Percentiles rank a stretch among this genome's conserved stretches.
These are phyloP conservation scores for Brachirus orientalis DNA, from an alignment of 2,113 vertebrate species.

Conservation along the genomic window DNA sequence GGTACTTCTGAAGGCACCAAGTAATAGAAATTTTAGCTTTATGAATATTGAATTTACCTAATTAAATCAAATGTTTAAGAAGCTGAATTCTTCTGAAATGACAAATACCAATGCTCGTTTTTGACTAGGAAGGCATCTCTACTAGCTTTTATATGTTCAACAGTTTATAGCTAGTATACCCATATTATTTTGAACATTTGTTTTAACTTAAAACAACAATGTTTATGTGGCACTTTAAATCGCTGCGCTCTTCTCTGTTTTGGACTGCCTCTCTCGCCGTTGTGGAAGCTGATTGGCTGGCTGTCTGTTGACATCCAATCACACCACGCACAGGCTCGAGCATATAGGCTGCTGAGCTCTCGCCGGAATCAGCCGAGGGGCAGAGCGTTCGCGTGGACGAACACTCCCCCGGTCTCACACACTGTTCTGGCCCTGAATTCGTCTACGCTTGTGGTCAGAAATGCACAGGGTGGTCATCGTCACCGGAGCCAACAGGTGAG, in stretches of 20 bases:
- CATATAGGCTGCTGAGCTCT: slow-evolving; percentile 31
- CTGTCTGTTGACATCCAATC: slow-evolving; percentile 66
- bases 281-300: slow-evolving; percentile 56
- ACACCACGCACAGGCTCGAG: slow-evolving; percentile 54
- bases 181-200: no score
- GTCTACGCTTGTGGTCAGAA: neutral
- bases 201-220: no score
- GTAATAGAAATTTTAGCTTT: no score
- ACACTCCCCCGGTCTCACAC: neutral
- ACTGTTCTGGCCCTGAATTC: neutral
- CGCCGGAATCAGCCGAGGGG: slow-evolving; percentile 48
- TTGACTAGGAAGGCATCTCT: no score
- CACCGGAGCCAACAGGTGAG: slow-evolving; percentile 91
- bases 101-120: no score
- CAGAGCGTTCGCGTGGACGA: neutral
- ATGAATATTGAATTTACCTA: no score
- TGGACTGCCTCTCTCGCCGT: slow-evolving; percentile 36
- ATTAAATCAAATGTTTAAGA: no score
- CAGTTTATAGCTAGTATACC: no score
- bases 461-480: slow-evolving; percentile 88
- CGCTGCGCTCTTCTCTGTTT: neutral
- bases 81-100: no score
- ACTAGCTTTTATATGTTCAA: no score
- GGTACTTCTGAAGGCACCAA: no score
- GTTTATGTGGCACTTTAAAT: no score